A percentile compares a stretch with the other conserved stretches of the same genome.
Conservation (phyloP, 2,113 vertebrate genomes). For the Misgurnus anguillicaudatus region DNA sequence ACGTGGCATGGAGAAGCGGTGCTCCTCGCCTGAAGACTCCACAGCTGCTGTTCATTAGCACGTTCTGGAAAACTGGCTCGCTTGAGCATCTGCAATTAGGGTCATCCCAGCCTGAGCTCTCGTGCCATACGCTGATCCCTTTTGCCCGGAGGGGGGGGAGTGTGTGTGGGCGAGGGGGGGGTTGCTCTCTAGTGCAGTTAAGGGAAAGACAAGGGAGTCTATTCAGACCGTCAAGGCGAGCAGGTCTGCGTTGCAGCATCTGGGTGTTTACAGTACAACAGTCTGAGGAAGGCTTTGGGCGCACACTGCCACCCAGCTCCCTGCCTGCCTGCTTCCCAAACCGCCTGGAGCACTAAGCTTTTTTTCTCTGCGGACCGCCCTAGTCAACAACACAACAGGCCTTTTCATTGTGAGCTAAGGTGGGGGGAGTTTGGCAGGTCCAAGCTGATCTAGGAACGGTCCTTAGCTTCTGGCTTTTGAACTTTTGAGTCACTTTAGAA, state of each 20-base stretch:
- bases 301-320: slow-evolving; percentile 57
- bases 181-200: slow-evolving; percentile 41
- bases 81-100: slow-evolving; percentile 41
- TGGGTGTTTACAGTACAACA: slow-evolving; percentile 74
- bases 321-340: slow-evolving; percentile 51
- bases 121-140: slow-evolving; percentile 43
- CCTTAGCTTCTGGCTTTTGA: slow-evolving; percentile 7
- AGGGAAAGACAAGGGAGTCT: slow-evolving; percentile 62
- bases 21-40: slow-evolving; percentile 28
- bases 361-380: slow-evolving; percentile 66
- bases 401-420: slow-evolving; percentile 66
- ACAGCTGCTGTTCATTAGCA: slow-evolving; percentile 54
- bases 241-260: slow-evolving; percentile 57
- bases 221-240: slow-evolving; percentile 60
- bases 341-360: slow-evolving; percentile 57
- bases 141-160: slow-evolving; percentile 48
- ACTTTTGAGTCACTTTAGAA: background rate
- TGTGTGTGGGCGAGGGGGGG: slow-evolving; percentile 49
- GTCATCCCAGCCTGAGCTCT: slow-evolving; percentile 47
- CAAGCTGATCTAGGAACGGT: slow-evolving; percentile 17
- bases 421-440: slow-evolving; percentile 36
- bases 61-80: slow-evolving; percentile 39
- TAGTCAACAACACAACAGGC: slow-evolving; percentile 73
- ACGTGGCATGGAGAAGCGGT: slow-evolving; percentile 22
- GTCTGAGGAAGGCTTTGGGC: slow-evolving; percentile 50